phyloP scores from a whole-genome alignment of 2,888 invertebrate genomes.

The Allophyes oxyacanthae region DNA sequence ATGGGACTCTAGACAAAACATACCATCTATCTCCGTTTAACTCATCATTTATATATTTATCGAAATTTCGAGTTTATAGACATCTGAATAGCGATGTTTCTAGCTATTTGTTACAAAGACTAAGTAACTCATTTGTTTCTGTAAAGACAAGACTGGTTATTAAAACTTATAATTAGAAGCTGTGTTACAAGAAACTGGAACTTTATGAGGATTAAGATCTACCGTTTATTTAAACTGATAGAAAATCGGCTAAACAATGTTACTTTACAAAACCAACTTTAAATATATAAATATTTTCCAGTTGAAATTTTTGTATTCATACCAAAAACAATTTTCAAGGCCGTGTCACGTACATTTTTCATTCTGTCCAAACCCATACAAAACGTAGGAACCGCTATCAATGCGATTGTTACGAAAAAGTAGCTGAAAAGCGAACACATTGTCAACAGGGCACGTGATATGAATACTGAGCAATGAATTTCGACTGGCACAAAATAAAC shows the following conservation, averaged over 20 bases:
- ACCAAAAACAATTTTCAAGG: background rate
- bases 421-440: slow-evolving; percentile 41
- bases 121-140: slow-evolving; percentile 19
- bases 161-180: slow-evolving; percentile 41
- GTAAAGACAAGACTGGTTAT: slow-evolving; percentile 31
- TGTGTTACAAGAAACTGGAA: slow-evolving; percentile 13
- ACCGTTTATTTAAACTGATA: slow-evolving; percentile 31
- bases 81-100: slow-evolving; percentile 10
- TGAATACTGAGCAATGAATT: slow-evolving; percentile 35
- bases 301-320: background rate
- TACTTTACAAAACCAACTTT: background rate
- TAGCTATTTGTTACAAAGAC: slow-evolving; percentile 19
- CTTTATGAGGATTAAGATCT: slow-evolving; percentile 15
- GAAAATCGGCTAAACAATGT: background rate
- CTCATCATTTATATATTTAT: background rate
- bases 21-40: background rate
- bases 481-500: slow-evolving; percentile 3
- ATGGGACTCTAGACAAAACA: no score
- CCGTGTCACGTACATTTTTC: slow-evolving; percentile 4
- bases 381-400: slow-evolving; percentile 31
- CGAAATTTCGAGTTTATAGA: slow-evolving; percentile 1
- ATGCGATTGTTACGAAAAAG: slow-evolving; percentile 39
- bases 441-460: slow-evolving; percentile 41
- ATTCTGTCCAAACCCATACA: slow-evolving; percentile 15
- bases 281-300: background rate